A percentile compares a stretch with the other conserved stretches of the same genome.
Conservation (phyloP, 2,888 invertebrate species). For the Oegoconia quadripuncta region DNA sequence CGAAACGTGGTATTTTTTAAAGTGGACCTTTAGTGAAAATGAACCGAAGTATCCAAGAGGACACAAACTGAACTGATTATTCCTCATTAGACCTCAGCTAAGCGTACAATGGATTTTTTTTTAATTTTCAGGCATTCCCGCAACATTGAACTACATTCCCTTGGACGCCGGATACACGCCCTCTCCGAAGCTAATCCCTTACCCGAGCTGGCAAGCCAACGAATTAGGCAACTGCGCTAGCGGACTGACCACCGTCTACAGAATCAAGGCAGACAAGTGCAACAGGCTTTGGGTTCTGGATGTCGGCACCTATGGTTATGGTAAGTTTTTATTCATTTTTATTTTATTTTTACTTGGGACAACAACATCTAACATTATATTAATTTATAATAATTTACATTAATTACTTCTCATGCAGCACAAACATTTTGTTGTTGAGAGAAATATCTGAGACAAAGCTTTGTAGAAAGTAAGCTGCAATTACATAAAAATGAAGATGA, state of each 20-base stretch:
- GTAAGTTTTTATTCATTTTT: conserved; percentile 38
- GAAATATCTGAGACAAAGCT: no score
- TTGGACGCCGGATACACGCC: conserved; percentile 81
- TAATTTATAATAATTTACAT: no score
- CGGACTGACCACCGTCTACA: conserved; percentile 88
- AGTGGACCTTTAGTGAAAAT: background rate
- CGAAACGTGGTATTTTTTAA: no score
- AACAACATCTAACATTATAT: no score
- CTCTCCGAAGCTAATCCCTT: conserved; percentile 88
- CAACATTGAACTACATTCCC: conserved; percentile 89
- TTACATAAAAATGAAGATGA: no score
- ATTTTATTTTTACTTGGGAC: conserved; percentile 1
- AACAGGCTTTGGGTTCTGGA: conserved; percentile 91
- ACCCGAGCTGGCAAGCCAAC: conserved; percentile 87
- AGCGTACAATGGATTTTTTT: background rate
- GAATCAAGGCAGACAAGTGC: conserved; percentile 88
- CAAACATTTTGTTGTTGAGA: no score
- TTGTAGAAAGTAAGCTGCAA: no score
- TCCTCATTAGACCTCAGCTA: no score
- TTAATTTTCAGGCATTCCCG: conserved; percentile 83
- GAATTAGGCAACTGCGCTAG: conserved; percentile 86
- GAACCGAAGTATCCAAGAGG: background rate
- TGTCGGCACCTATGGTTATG: conserved; percentile 90
- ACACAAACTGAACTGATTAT: no score
- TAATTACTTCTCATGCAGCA: no score